Percentiles rank a stretch among this genome's conserved stretches.
phyloP scores from a whole-genome alignment of 2,113 vertebrate genomes.

The Notarius quadriscutis region DNA sequence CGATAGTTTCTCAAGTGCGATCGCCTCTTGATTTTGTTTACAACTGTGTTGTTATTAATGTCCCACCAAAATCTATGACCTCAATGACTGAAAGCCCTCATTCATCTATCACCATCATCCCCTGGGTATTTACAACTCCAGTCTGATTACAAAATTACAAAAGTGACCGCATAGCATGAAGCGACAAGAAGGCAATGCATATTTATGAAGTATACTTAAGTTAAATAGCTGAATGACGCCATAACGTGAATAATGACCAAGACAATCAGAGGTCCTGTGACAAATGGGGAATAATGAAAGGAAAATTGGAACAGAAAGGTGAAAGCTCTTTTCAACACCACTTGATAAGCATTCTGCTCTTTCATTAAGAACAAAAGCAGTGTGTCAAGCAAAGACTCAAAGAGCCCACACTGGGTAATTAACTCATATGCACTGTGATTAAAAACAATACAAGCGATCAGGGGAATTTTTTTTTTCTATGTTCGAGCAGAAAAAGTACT shows the following conservation, averaged over 20 bases:
- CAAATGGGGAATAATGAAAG: constrained; percentile 57
- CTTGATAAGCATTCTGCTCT: constrained; percentile 64
- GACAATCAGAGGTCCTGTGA: constrained; percentile 48
- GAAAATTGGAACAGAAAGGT: constrained; percentile 61
- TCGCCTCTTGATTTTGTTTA: not conserved
- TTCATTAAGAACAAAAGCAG: constrained; percentile 64
- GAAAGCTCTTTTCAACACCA: constrained; percentile 58
- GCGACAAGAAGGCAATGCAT: constrained; percentile 13
- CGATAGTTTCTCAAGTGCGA: not conserved
- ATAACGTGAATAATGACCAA: constrained; percentile 25
- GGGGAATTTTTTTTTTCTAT: constrained; percentile 50
- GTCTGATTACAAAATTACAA: constrained; percentile 2
- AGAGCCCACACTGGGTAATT: constrained; percentile 65
- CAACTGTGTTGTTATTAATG: not conserved
- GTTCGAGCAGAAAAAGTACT: constrained; percentile 63
- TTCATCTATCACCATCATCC: not conserved
- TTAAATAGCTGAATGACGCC: constrained; percentile 25
- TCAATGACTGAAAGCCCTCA: not conserved
- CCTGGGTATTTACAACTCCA: constrained; percentile 10
- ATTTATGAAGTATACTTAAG: constrained; percentile 29
- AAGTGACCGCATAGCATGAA: constrained; percentile 1
- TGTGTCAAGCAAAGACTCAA: constrained; percentile 61
- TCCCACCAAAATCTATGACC: not conserved
- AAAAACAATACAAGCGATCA: constrained; percentile 64
- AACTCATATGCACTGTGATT: constrained; percentile 63